Conservation (phyloP, 2,888 invertebrate species). For the Sminthurides aquaticus region DNA sequence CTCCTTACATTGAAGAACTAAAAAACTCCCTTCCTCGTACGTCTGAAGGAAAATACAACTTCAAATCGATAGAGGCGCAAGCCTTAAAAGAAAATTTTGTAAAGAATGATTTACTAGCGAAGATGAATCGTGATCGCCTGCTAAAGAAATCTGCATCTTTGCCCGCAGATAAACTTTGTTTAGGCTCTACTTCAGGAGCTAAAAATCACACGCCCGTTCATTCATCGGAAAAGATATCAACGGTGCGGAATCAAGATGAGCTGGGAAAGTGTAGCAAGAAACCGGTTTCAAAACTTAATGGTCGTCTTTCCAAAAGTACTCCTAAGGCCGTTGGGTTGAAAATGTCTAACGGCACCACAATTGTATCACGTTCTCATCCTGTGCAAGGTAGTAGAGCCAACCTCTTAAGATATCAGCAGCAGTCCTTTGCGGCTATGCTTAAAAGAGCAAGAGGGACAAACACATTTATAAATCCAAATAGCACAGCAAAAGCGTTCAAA, state of each 20-base stretch:
- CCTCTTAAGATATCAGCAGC: slow-evolving; percentile 18
- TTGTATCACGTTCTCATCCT: too few relatives aligned
- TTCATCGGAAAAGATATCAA: background rate
- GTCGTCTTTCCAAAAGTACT: too few relatives aligned
- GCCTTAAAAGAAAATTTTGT: background rate
- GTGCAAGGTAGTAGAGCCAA: slow-evolving; percentile 12
- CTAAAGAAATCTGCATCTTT: background rate
- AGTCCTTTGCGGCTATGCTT: slow-evolving; percentile 16
- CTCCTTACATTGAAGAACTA: too few relatives aligned
- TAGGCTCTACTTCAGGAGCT: background rate
- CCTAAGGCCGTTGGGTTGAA: too few relatives aligned
- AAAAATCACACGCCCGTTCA: background rate
- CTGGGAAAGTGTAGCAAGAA: too few relatives aligned
- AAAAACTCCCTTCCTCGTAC: background rate
- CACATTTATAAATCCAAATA: background rate
- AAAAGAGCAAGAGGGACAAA: background rate
- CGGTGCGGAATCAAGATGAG: too few relatives aligned
- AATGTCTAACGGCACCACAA: too few relatives aligned
- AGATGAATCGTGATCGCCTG: background rate
- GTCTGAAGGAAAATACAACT: background rate
- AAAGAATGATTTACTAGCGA: background rate
- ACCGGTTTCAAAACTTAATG: too few relatives aligned
- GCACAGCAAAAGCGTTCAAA: too few relatives aligned
- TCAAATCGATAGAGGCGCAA: background rate
- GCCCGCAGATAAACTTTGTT: background rate